Base-by-base conservation (phyloP, 2,888 invertebrate species). In the Zygogramma bicolorata region DNA sequence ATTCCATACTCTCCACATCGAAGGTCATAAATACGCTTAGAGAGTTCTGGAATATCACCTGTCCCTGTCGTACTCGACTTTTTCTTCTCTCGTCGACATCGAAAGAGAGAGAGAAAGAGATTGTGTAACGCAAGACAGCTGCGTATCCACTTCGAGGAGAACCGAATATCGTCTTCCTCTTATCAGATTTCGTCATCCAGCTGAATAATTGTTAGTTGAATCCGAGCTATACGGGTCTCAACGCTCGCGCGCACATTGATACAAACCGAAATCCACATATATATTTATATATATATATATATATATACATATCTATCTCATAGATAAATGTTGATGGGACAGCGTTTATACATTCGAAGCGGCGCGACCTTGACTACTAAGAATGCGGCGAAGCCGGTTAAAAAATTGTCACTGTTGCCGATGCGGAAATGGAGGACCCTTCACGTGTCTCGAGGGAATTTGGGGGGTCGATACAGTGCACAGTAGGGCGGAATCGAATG, bases 321-420 rank as follows among this genome's bases (percentile, higher is more conserved):
- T 71, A 67, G 63, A 60, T 49, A 58, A 59, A 68, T 69, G 58
- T 60, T 69, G 61, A 62, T 68, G 61, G 65, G 62, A 58, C 65
- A 58, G 60, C 46, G 15, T 46, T n/a, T n/a, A n/a, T 59, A 49
- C 70, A 63, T 63, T 68, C 61, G 18, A 68, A n/a, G n/a, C 46
- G 53, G 25, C 63, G 63, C 63, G 73, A 76, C 74, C 76, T 76
- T 76, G 74, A 72, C 73, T 73, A 59, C 25, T 53, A 76, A 76
- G 74, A 74, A 76, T 76, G 76, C 69, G 73, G 76, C 67, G 76
- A 70, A 71, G 74, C 76, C 76, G 71, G 74, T 76, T 76, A 67
- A 76, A 71, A n/a, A 76, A 73, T 73, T 74, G 72, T 74, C 72
- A 72, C 70, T 67, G 65, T 68, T 70, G 68, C 68, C 67, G 67